phyloP scores from a whole-genome alignment of 2,888 invertebrate species.

The Neoaliturus tenellus region DNA sequence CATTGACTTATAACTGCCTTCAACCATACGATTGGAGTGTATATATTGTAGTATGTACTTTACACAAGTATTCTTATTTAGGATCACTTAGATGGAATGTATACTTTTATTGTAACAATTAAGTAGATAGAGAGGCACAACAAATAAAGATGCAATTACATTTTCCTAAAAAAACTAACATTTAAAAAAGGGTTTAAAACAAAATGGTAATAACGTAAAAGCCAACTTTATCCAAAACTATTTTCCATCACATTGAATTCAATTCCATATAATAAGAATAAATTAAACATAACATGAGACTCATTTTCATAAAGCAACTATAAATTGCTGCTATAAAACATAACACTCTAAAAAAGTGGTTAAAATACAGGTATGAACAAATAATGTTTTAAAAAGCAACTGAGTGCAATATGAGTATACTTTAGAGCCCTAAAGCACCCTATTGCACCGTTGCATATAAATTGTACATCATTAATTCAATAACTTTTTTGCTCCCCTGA shows the following conservation, averaged over 20 bases:
- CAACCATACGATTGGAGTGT: neutral
- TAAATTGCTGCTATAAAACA: no score
- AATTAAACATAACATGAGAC: no score
- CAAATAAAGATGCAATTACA: neutral
- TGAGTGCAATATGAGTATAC: slow-evolving; percentile 4
- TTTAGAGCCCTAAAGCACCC: slow-evolving; percentile 21
- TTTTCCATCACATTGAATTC: neutral
- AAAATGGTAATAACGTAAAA: neutral
- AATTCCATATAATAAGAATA: neutral
- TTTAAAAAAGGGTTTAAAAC: neutral
- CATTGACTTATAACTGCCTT: neutral
- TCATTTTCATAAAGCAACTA: no score
- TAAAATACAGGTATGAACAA: no score
- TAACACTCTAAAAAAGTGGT: no score
- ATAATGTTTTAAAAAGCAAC: neutral
- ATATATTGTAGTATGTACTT: neutral
- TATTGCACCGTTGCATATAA: slow-evolving; percentile 1
- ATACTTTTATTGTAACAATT: neutral
- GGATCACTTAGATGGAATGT: neutral
- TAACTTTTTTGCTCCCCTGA: neutral
- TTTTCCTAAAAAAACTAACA: neutral
- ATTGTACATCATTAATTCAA: neutral
- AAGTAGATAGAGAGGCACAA: slow-evolving; percentile 20
- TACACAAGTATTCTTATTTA: neutral
- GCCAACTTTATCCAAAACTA: neutral